Conservation (phyloP, 2,888 invertebrate genomes). For the Entomobrya multifasciata region DNA sequence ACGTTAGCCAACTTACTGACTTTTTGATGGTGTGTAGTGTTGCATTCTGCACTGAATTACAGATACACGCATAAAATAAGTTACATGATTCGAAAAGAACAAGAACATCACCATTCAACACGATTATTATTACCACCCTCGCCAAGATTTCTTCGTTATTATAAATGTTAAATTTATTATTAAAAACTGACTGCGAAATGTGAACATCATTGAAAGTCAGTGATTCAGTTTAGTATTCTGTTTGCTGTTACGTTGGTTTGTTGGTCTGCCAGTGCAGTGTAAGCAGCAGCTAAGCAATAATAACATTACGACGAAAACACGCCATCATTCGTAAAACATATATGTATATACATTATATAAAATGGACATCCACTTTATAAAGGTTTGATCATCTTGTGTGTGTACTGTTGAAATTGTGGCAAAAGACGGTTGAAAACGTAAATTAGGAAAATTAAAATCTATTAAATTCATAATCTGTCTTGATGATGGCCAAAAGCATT, state of each 20-base stretch:
- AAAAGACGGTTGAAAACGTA: conserved; percentile 57
- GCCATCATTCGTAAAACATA: neutral
- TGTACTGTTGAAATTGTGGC: neutral
- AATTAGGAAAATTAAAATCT: conserved; percentile 74
- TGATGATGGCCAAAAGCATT: conserved; percentile 56
- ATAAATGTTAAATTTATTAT: conserved; percentile 65
- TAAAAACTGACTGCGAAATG: conserved; percentile 45
- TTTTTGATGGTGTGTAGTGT: conserved; percentile 36
- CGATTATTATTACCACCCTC: conserved; percentile 73
- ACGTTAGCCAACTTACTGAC: conserved; percentile 65
- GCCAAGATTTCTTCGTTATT: conserved; percentile 69
- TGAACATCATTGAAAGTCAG: conserved; percentile 23
- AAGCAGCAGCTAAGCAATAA: conserved; percentile 15
- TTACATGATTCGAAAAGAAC: conserved; percentile 58
- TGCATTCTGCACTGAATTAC: neutral
- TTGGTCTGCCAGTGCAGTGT: neutral
- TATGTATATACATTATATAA: neutral
- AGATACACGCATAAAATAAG: conserved; percentile 38
- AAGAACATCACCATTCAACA: conserved; percentile 62
- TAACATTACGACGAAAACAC: conserved; percentile 15
- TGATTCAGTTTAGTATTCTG: conserved; percentile 18
- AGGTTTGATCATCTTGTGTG: no score
- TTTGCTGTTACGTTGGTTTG: conserved; percentile 10
- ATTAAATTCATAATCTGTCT: conserved; percentile 73
- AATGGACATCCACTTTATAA: neutral